A percentile compares a stretch with the other conserved stretches of the same genome.
Conservation (phyloP, 2,797 vertebrate species). For the Poeciliopsis infans region DNA sequence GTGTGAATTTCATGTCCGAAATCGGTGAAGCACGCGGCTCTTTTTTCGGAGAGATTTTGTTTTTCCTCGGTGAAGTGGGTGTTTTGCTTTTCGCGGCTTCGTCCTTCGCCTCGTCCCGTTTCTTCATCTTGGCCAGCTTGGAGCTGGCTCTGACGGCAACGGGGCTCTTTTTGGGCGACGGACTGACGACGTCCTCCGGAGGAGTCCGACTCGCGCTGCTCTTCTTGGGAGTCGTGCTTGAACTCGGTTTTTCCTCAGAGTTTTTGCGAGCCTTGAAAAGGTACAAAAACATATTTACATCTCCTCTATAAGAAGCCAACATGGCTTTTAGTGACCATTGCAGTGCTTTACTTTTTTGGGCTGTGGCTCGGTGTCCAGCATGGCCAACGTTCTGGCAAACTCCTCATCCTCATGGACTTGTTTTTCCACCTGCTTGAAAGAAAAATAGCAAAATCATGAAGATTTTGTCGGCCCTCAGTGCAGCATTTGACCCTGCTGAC, state of each 20-base stretch:
- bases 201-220: slow-evolving; percentile 44
- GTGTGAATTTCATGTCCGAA: slow-evolving; percentile 57
- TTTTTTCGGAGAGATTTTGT: slow-evolving; percentile 79
- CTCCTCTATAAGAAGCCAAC: background rate
- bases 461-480: background rate
- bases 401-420: slow-evolving; percentile 94
- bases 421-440: slow-evolving; percentile 85
- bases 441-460: background rate
- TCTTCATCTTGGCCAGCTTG: slow-evolving; percentile 87
- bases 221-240: slow-evolving; percentile 56
- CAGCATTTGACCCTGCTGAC: too few species aligned
- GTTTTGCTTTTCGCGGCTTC: slow-evolving; percentile 70
- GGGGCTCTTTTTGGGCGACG: slow-evolving; percentile 69
- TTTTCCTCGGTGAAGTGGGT: slow-evolving; percentile 72
- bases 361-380: slow-evolving; percentile 88
- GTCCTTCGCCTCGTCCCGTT: slow-evolving; percentile 68
- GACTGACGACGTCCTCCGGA: slow-evolving; percentile 56
- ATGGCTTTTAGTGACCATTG: background rate
- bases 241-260: slow-evolving; percentile 40
- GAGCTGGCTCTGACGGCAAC: slow-evolving; percentile 78
- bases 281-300: background rate
- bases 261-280: slow-evolving; percentile 67
- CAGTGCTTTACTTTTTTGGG: slow-evolving; percentile 85
- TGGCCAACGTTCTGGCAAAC: slow-evolving; percentile 92
- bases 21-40: slow-evolving; percentile 37